phyloP scores from a whole-genome alignment of 2,888 invertebrate species.

The Drosophila pegasa region DNA sequence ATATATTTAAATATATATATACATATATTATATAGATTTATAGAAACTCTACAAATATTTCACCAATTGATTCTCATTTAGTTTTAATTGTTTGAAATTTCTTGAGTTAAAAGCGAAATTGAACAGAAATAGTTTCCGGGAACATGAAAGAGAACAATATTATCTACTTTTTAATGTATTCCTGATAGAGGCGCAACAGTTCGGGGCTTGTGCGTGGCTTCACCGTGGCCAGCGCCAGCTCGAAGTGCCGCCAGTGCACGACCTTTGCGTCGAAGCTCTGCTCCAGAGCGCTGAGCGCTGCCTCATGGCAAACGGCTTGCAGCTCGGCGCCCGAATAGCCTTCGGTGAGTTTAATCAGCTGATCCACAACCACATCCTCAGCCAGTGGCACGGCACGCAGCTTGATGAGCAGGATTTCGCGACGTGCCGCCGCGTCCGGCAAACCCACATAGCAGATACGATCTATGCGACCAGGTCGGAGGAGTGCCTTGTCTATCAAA shows the following conservation, averaged over 20 bases:
- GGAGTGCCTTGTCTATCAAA: conserved; percentile 95
- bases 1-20: not conserved
- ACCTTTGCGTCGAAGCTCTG: conserved; percentile 88
- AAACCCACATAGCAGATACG: conserved; percentile 96
- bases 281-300: conserved; percentile 93
- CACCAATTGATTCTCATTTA: not conserved
- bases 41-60: not conserved
- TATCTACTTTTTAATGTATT: conserved; percentile 85
- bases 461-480: conserved; percentile 96
- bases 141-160: not conserved
- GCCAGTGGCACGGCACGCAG: conserved; percentile 90
- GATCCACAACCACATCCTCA: conserved; percentile 88
- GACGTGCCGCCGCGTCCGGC: conserved; percentile 92
- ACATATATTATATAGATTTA: not conserved
- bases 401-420: conserved; percentile 93
- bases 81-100: not conserved
- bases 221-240: conserved; percentile 89
- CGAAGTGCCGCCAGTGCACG: conserved; percentile 90
- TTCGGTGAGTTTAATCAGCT: conserved; percentile 89
- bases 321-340: conserved; percentile 98
- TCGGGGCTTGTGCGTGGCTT: conserved; percentile 91
- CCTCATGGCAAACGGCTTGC: conserved; percentile 95
- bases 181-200: conserved; percentile 90
- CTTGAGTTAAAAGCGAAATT: not conserved
- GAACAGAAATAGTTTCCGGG: not conserved